Percentiles rank a stretch among this genome's conserved stretches.
These are phyloP conservation scores for Pseudopleuronectes americanus DNA, from an alignment of 2,797 vertebrate genomes.

Conservation along the genomic window DNA sequence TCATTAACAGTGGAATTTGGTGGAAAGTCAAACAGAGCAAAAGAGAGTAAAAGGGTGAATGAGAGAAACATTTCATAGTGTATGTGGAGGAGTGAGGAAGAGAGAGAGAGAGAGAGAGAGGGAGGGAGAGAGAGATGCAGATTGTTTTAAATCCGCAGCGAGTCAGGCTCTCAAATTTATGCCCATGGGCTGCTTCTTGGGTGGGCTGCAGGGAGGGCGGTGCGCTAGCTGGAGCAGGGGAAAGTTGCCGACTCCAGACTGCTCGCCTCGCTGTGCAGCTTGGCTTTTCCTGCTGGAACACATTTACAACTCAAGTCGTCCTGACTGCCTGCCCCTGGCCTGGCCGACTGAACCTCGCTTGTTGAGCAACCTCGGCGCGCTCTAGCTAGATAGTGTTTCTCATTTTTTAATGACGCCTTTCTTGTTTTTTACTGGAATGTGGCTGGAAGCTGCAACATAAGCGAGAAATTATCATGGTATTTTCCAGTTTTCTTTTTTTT, in stretches of 20 bases:
- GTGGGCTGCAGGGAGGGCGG: slow-evolving; percentile 89
- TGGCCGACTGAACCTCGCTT: slow-evolving; percentile 50
- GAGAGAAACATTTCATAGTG: slow-evolving; percentile 66
- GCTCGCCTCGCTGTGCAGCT: slow-evolving; percentile 78
- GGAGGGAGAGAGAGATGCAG: slow-evolving; percentile 77
- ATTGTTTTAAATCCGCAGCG: slow-evolving; percentile 88
- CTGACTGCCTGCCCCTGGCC: slow-evolving; percentile 65
- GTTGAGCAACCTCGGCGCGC: slow-evolving; percentile 39
- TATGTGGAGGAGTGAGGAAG: slow-evolving; percentile 58
- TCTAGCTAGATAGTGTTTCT: slow-evolving; percentile 18
- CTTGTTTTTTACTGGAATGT: not conserved
- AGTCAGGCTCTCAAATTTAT: slow-evolving; percentile 91
- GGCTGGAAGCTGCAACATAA: slow-evolving; percentile 1
- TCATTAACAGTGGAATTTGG: slow-evolving; percentile 80
- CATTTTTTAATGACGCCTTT: slow-evolving; percentile 20
- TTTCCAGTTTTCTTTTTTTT: slow-evolving; percentile 1
- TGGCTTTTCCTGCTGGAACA: slow-evolving; percentile 83
- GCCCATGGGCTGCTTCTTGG: slow-evolving; percentile 95
- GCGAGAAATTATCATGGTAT: not conserved
- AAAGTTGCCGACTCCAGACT: slow-evolving; percentile 84
- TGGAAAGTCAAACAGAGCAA: slow-evolving; percentile 68
- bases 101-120: slow-evolving; percentile 44
- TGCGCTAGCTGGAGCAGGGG: slow-evolving; percentile 77
- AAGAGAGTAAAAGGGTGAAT: slow-evolving; percentile 62
- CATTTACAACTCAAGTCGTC: slow-evolving; percentile 80